Evolutionary conservation across 2,113 vertebrate species (phyloP).

Genomic region (Neomonachus schauinslandi): DNA sequence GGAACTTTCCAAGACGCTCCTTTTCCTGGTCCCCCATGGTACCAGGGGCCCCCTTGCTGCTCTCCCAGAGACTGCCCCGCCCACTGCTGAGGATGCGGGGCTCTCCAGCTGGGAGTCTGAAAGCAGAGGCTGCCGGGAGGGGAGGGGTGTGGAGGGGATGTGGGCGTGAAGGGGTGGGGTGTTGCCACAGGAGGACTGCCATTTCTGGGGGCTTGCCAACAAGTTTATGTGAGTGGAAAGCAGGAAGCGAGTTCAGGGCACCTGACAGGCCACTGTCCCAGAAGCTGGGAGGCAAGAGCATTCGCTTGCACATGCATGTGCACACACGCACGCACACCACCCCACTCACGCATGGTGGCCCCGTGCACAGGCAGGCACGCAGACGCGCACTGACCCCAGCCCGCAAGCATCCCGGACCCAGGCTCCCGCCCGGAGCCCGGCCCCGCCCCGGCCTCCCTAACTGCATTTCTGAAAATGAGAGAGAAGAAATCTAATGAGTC

Average conservation of each 20-base stretch:
- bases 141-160: no score
- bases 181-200: not conserved
- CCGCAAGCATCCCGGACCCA: not conserved
- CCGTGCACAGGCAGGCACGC: not conserved
- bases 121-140: not conserved
- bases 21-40: not conserved
- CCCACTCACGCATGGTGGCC: not conserved
- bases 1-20: not conserved
- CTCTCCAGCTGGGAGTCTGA: not conserved
- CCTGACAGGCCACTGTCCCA: not conserved
- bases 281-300: not conserved
- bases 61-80: not conserved
- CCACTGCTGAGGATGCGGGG: not conserved
- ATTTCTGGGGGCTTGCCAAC: not conserved
- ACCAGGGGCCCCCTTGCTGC: not conserved
- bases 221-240: conserved; percentile 56
- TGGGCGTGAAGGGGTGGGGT: not conserved
- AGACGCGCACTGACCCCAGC: not conserved
- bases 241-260: not conserved
- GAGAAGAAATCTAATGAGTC: conserved; percentile 67
- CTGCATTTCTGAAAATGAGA: conserved; percentile 74
- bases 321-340: not conserved
- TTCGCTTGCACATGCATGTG: not conserved
- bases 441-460: conserved; percentile 43
- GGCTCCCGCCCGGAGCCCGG: not conserved